A percentile compares a stretch with the other conserved stretches of the same genome.
Conservation (phyloP, 2,113 vertebrate genomes). For the Anser cygnoides region DNA sequence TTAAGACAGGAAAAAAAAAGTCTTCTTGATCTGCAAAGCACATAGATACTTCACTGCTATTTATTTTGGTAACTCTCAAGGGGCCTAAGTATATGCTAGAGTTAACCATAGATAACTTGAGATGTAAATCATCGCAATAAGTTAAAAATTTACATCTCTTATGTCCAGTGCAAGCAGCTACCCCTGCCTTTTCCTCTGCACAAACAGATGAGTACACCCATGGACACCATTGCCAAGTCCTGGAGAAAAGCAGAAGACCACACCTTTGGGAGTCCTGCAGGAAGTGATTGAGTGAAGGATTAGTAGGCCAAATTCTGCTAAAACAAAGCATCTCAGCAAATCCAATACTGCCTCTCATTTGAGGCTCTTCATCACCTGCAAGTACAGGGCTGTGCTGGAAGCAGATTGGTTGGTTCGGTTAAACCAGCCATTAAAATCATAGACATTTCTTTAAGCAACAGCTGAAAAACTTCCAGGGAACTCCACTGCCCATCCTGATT, state of each 20-base stretch:
- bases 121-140: background rate
- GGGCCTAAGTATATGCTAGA: fast-evolving
- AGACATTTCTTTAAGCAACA: background rate
- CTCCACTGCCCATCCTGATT: background rate
- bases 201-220: fast-evolving
- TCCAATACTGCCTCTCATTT: background rate
- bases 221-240: background rate
- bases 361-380: background rate
- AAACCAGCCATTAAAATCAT: background rate
- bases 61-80: background rate
- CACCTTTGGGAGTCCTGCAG: background rate
- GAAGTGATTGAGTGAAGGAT: background rate
- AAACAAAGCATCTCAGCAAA: slow-evolving; percentile 18
- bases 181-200: background rate
- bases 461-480: background rate
- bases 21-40: background rate
- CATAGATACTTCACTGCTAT: background rate
- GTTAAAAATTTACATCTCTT: background rate
- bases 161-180: background rate
- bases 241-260: background rate
- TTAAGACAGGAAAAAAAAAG: background rate
- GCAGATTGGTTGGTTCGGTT: background rate
- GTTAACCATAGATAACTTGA: background rate
- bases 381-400: background rate
- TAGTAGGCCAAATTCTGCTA: background rate